Conservation (phyloP, 2,113 vertebrate species). For the Dicentrarchus labrax region DNA sequence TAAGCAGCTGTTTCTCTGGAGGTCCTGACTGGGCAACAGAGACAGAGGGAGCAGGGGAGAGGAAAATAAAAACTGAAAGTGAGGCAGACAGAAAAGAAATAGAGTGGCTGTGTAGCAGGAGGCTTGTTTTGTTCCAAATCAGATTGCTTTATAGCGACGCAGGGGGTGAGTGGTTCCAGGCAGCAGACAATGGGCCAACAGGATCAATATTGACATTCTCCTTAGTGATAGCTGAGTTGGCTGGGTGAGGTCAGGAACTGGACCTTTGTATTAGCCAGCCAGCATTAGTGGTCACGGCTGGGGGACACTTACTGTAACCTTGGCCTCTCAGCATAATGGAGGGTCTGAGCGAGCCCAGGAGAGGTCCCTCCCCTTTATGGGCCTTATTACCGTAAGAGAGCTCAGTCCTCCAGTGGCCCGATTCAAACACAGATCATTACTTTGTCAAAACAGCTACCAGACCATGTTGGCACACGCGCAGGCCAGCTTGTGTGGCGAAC, state of each 20-base stretch:
- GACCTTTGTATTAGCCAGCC: constrained; percentile 64
- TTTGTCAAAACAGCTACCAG: constrained; percentile 81
- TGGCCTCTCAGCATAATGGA: constrained; percentile 74
- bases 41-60: constrained; percentile 31
- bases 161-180: constrained; percentile 80
- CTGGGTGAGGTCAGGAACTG: constrained; percentile 74
- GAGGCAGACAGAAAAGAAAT: constrained; percentile 49
- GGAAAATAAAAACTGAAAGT: constrained; percentile 47
- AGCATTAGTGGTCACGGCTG: constrained; percentile 75
- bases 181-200: constrained; percentile 80
- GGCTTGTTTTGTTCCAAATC: constrained; percentile 75
- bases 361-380: constrained; percentile 68
- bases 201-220: constrained; percentile 87
- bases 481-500: constrained; percentile 59
- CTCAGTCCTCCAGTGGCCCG: constrained; percentile 67
- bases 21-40: constrained; percentile 58
- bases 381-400: constrained; percentile 78
- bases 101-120: constrained; percentile 54
- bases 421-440: constrained; percentile 78
- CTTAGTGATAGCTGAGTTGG: constrained; percentile 78
- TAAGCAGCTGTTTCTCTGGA: constrained; percentile 74
- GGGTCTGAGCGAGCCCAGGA: constrained; percentile 66
- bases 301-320: constrained; percentile 79
- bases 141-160: constrained; percentile 79
- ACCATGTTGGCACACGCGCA: constrained; percentile 61